These are phyloP conservation scores for Grus americana DNA, from an alignment of 2,113 vertebrate genomes.

Conservation along the genomic window DNA sequence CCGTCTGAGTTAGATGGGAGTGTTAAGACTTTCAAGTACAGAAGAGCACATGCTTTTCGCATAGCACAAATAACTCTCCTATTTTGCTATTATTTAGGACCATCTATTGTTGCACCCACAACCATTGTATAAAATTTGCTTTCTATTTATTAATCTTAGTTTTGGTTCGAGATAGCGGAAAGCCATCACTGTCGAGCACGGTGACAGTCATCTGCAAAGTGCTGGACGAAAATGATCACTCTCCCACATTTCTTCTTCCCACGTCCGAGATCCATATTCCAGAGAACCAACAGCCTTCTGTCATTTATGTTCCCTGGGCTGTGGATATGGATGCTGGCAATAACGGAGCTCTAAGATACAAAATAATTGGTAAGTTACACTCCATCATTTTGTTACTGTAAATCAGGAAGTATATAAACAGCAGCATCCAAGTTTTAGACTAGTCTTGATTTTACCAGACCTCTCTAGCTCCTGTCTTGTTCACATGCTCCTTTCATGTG, in stretches of 20 bases:
- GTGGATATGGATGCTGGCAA: conserved; percentile 81
- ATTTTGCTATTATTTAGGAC: neutral
- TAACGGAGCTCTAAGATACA: conserved; percentile 83
- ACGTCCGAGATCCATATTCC: conserved; percentile 76
- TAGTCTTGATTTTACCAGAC: neutral
- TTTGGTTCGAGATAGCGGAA: conserved; percentile 81
- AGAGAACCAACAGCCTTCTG: conserved; percentile 85
- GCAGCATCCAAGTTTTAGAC: neutral
- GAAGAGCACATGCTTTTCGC: neutral
- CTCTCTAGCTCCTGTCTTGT: neutral
- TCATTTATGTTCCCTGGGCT: conserved; percentile 76
- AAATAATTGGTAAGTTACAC: conserved; percentile 78
- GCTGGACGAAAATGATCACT: conserved; percentile 89
- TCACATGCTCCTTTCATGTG: neutral
- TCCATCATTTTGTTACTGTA: neutral
- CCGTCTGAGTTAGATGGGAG: neutral
- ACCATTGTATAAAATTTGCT: neutral
- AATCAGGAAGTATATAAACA: neutral
- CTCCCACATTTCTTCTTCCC: conserved; percentile 79
- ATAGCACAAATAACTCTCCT: neutral
- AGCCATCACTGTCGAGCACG: conserved; percentile 74
- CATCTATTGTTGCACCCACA: neutral
- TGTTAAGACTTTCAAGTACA: neutral
- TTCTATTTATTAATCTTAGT: conserved; percentile 74
- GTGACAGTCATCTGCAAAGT: conserved; percentile 80